Evolutionary conservation across 2,888 invertebrate genomes (phyloP), one percentile per base, ranked within the genome.

Genomic region (Actias luna): DNA sequence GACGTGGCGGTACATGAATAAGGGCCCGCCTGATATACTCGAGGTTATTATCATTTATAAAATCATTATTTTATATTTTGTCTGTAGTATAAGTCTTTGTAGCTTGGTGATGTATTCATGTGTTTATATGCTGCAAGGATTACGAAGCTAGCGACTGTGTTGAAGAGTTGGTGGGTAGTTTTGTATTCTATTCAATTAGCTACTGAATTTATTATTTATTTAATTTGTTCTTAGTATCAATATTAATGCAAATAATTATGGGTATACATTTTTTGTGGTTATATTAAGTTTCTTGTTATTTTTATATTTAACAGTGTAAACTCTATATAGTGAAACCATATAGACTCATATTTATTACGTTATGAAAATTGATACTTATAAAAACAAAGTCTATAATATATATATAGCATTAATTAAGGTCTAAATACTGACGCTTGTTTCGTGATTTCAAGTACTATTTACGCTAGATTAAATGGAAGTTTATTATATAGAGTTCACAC

Each of bases 21-120:
- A 93, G 68, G 97, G 97, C 36, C 97, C 97, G n/a, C 94, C 96
- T 0, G 97, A 98, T 86, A 96, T 98, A 76, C 94, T 97, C 63
- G 97, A 98, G 83, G 97, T 98, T 88, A 94, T n/a, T n/a, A n/a
- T 95, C 67, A 16, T 16, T 58, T 5, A 18, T n/a, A 8, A 59
- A 25, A 59, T 63, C 35, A 52, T 58, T 31, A n/a, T n/a, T n/a
- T n/a, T n/a, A n/a, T n/a, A n/a, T n/a, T n/a, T n/a, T n/a, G n/a
- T n/a, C n/a, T n/a, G n/a, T n/a, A n/a, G n/a, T n/a, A 62, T 35
- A 42, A 22, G 18, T 39, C 52, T 52, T 61, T 57, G n/a, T 42
- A 7, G 7, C 18, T 5, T 18, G n/a, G 42, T 42, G 4, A 42
- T 42, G 18, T 42, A 8, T 18, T 25, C 3, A 25, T 50, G 7